phyloP scores from a whole-genome alignment of 92 coral and sea anemone genomes.

The Umimayanthus kanabou region DNA sequence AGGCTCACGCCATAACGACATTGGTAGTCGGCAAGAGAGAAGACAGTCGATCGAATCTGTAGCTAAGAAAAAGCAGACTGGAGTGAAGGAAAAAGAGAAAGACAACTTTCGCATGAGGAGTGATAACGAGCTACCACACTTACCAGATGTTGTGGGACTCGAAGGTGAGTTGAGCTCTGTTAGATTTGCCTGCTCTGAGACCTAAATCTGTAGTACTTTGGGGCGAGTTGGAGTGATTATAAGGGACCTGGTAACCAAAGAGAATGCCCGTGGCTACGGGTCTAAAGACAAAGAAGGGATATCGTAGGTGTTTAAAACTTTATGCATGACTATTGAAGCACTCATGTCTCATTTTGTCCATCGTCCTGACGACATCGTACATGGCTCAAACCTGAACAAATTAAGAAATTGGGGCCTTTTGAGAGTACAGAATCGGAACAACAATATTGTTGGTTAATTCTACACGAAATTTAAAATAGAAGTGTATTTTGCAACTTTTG shows the following conservation, averaged over 20 bases:
- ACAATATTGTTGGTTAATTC: too few species aligned
- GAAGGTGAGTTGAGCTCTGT: slow-evolving; percentile 66
- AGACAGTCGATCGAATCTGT: slow-evolving; percentile 84
- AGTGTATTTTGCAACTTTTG: too few species aligned
- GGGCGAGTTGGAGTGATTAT: neutral
- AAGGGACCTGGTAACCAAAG: neutral
- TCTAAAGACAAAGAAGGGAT: too few species aligned
- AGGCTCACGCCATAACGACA: slow-evolving; percentile 72
- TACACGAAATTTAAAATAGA: too few species aligned
- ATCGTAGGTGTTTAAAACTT: too few species aligned
- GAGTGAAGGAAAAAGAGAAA: slow-evolving; percentile 79
- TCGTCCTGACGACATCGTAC: too few species aligned
- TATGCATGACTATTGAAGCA: too few species aligned
- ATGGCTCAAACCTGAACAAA: too few species aligned
- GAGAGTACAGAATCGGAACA: too few species aligned
- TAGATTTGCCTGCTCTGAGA: neutral
- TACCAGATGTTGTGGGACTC: slow-evolving; percentile 90
- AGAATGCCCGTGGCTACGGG: too few species aligned
- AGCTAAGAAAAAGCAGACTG: slow-evolving; percentile 71
- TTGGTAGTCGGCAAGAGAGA: slow-evolving; percentile 73
- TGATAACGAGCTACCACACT: slow-evolving; percentile 85
- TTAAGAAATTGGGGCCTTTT: too few species aligned
- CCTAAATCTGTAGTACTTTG: neutral
- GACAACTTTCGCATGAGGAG: slow-evolving; percentile 62
- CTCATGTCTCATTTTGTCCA: too few species aligned